These are phyloP conservation scores for Synanthedon myopaeformis DNA, from an alignment of 2,888 invertebrate genomes.

Conservation along the genomic window DNA sequence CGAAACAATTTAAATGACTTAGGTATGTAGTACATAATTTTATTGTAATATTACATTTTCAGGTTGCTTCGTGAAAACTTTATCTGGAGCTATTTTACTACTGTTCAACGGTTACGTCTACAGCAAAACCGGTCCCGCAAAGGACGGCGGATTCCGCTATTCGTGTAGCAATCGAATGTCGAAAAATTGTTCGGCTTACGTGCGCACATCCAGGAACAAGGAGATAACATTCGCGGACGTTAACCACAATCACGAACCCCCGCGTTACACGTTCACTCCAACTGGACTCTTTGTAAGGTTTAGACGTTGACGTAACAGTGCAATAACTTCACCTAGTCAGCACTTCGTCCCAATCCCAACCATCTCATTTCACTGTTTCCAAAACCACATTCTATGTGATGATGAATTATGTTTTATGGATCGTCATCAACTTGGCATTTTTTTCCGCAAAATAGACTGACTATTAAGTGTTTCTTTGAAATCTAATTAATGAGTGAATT, in stretches of 20 bases:
- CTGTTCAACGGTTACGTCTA: constrained; percentile 21
- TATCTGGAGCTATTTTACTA: constrained; percentile 13
- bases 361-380: no score
- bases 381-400: no score
- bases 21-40: no score
- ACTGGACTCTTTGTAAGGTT: background rate
- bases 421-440: no score
- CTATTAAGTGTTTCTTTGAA: no score
- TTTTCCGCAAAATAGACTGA: no score
- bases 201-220: constrained; percentile 17
- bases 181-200: constrained; percentile 14
- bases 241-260: constrained; percentile 15
- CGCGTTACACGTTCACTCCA: constrained; percentile 5
- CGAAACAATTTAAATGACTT: no score
- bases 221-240: constrained; percentile 12
- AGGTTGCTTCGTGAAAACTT: constrained; percentile 17
- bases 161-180: constrained; percentile 19
- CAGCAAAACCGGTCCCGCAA: constrained; percentile 18
- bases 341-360: no score
- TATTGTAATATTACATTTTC: constrained; percentile 7
- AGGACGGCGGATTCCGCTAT: constrained; percentile 15
- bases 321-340: background rate
- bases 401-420: no score
- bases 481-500: no score
- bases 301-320: background rate